Evolutionary conservation across 2,113 vertebrate species (phyloP).

Genomic region (Bubo bubo): DNA sequence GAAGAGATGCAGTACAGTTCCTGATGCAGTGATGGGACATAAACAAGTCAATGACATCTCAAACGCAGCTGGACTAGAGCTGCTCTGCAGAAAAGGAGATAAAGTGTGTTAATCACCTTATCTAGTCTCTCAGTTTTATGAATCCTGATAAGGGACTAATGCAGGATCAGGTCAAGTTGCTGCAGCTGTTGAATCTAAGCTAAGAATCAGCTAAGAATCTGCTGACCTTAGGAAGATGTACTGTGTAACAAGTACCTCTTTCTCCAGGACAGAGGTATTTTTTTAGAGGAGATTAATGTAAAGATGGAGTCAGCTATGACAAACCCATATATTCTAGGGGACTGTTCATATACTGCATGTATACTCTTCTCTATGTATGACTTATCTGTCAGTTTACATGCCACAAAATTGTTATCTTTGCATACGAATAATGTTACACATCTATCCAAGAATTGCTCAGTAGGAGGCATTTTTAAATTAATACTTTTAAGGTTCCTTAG

Average conservation of each 20-base stretch:
- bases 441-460: neutral
- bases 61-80: neutral
- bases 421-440: fast-evolving
- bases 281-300: neutral
- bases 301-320: neutral
- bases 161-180: neutral
- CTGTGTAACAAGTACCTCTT: fast-evolving
- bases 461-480: neutral
- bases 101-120: neutral
- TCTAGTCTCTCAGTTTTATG: neutral
- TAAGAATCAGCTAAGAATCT: neutral
- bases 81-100: neutral
- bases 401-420: neutral
- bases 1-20: neutral
- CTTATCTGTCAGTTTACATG: neutral
- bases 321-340: neutral
- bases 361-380: fast-evolving
- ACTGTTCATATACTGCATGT: neutral
- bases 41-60: neutral
- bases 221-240: neutral
- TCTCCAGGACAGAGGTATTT: neutral
- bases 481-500: neutral
- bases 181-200: neutral
- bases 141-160: neutral
- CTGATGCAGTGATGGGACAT: neutral